Conservation (phyloP, 2,113 vertebrate species). For the Falco punctatus region DNA sequence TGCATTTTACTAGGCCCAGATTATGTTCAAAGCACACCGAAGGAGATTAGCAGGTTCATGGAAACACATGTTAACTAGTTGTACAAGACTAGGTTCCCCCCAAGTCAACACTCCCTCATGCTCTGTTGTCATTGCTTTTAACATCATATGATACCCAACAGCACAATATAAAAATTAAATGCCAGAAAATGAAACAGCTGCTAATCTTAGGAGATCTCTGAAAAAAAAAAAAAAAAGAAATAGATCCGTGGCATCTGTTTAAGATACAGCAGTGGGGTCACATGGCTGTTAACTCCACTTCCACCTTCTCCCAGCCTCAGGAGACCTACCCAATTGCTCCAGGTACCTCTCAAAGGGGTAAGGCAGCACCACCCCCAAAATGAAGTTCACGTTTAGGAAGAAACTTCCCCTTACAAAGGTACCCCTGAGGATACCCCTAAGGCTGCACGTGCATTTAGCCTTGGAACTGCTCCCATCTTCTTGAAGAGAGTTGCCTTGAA, state of each 20-base stretch:
- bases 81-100: slow-evolving; percentile 1
- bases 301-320: neutral
- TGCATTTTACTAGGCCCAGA: slow-evolving; percentile 49
- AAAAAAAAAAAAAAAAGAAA: no score
- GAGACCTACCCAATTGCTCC: neutral
- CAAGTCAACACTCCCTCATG: neutral
- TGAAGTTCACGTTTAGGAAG: neutral
- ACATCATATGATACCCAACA: neutral
- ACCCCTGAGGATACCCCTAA: neutral
- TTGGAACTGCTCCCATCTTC: neutral
- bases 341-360: neutral
- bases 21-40: slow-evolving; percentile 62
- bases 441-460: neutral
- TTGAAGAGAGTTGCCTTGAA: neutral
- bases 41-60: slow-evolving; percentile 56
- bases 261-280: neutral
- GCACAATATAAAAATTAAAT: slow-evolving; percentile 35
- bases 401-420: neutral
- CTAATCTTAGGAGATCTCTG: neutral
- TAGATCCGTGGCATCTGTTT: neutral
- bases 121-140: slow-evolving; percentile 34
- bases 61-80: slow-evolving; percentile 48
- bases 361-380: neutral
- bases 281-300: neutral
- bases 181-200: slow-evolving; percentile 29